These are phyloP conservation scores for Chrysogorgia sp. DNA, from an alignment of 92 coral and sea anemone genomes.

Conservation along the genomic window DNA sequence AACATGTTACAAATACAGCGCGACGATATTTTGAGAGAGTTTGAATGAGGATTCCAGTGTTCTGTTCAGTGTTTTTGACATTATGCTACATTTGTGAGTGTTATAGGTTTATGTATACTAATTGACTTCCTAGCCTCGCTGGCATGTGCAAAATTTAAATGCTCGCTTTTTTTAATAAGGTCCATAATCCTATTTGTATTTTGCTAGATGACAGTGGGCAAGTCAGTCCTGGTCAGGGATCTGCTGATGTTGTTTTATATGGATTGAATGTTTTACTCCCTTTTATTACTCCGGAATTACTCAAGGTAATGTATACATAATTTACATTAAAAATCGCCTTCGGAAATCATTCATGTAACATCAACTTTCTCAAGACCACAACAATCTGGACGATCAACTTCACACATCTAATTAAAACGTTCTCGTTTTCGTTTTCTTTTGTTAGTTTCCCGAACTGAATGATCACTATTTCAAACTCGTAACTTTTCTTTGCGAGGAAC, in stretches of 20 bases:
- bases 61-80: no score
- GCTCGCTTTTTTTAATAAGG: not conserved
- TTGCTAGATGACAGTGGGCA: conserved; percentile 25
- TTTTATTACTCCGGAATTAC: conserved; percentile 83
- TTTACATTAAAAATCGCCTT: not conserved
- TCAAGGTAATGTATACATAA: conserved; percentile 63
- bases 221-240: conserved; percentile 53
- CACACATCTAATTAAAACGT: no score
- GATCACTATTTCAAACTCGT: conserved; percentile 84
- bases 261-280: conserved; percentile 93
- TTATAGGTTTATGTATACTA: no score
- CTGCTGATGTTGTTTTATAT: conserved; percentile 88
- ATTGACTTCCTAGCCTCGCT: no score
- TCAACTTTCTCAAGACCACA: no score
- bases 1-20: no score
- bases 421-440: not conserved
- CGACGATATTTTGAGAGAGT: no score
- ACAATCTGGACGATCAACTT: no score
- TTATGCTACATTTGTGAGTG: no score
- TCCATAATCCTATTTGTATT: not conserved
- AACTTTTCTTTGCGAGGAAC: conserved; percentile 86
- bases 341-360: no score
- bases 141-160: not conserved
- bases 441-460: conserved; percentile 83
- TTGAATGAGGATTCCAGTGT: no score